Conservation (phyloP, 2,113 vertebrate genomes). For the Onychorhynchus coronatus region DNA sequence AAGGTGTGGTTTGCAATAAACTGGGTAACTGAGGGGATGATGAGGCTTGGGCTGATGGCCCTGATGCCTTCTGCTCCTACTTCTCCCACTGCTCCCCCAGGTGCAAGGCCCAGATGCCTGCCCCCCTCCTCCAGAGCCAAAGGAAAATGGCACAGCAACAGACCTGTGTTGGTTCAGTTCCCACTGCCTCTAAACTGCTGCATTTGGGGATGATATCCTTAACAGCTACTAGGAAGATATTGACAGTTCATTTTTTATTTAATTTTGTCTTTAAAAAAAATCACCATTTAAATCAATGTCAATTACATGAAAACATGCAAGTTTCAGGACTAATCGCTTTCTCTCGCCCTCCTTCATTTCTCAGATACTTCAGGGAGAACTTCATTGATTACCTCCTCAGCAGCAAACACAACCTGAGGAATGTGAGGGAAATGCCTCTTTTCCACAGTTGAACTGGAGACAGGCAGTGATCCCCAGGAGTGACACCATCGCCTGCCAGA, state of each 20-base stretch:
- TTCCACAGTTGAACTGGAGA: background rate
- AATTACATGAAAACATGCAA: conserved; percentile 8
- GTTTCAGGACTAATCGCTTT: background rate
- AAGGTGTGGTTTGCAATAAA: background rate
- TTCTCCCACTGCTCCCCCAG: background rate
- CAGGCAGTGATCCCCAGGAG: background rate
- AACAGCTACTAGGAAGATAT: background rate
- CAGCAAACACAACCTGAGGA: background rate
- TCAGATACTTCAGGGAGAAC: background rate
- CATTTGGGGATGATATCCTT: background rate
- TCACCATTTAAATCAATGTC: background rate
- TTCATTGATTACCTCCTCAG: background rate
- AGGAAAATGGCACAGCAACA: background rate
- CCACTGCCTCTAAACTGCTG: background rate
- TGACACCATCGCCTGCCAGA: accelerated
- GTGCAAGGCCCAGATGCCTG: accelerated
- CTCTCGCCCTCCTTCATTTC: background rate
- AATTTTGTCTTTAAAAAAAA: background rate
- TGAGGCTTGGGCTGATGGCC: background rate
- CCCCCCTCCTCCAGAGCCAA: background rate
- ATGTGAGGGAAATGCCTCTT: background rate
- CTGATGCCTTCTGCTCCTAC: background rate
- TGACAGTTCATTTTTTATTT: background rate
- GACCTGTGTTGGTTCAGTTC: background rate
- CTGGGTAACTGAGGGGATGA: background rate